Evolutionary conservation across 1,140 invertebrate genomes (phyloP), one percentile per base, ranked within the genome.

Genomic region (Pseudomyrmex concolor): DNA sequence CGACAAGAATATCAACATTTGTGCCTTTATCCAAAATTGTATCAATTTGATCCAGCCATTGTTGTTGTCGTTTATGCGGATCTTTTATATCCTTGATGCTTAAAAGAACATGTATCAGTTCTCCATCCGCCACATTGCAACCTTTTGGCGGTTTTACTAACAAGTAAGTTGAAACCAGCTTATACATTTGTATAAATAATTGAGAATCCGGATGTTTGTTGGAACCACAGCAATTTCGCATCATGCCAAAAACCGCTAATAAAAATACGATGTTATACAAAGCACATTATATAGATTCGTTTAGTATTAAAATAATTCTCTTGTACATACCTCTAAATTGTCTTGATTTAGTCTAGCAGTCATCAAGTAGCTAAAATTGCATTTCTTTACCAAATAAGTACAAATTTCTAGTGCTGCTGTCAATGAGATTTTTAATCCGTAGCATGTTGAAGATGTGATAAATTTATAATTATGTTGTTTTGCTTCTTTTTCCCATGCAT

Each of bases 191-290:
- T 25, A 77, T 51, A 12, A 66, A 77, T 64, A 66, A 77, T 0
- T 54, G 22, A 43, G 73, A 77, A 3, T 77, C 62, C 10, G 50
- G 62, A 66, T 64, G 73, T 34, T 76, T 48, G 2, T 45, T 66
- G 1, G 34, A 62, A 10, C 60, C 73, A 62, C 48, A 77, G 59
- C 19, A 64, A 43, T 19, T 13, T 15, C 62, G 48, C 22, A 77
- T 77, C 50, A 66, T 77, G 5, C 73, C 62, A 77, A 77, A 77
- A 77, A 66, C 55, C 62, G 45, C 62, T 77, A 34, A 51, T 34
- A 77, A 66, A 51, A 34, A 5, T 63, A 9, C 0, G n/a, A 34
- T 1, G 34, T 8, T 43, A 2, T 34, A 25, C 2, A 63, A 10
- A 34, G 1, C n/a, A 43, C 5, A n/a, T 8, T 43, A 2, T 63